Evolutionary conservation across 2,113 vertebrate species (phyloP), one percentile per base, ranked within the genome.

Genomic region (Sinocyclocheilus rhinocerous): DNA sequence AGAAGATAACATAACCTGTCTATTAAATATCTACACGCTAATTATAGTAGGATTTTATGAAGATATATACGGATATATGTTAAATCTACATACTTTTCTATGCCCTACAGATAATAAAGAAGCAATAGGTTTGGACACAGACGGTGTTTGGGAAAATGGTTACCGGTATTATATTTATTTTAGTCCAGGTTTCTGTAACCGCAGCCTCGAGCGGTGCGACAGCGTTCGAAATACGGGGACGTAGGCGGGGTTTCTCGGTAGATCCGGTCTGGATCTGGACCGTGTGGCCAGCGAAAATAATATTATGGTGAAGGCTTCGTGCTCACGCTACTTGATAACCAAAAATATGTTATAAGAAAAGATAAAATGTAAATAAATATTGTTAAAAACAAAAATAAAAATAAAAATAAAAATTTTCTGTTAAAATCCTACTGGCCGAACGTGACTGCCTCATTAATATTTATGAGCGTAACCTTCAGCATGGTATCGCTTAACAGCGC

Each of bases 231-330:
- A 39, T 0, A 57, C 50, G n/a, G 79, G n/a, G n/a, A n/a, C n/a
- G n/a, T n/a, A n/a, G n/a, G n/a, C n/a, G n/a, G n/a, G n/a, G n/a
- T n/a, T 45, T 69, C 12, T 48, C 79, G 79, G n/a, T 81, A 67
- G 33, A 69, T 52, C 63, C 79, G 79, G 79, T 26, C 79, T 65
- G 79, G 80, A 82, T 33, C 13, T 10, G 39, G 42, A 45, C 59
- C 18, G 24, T 24, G n/a, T 20, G 61, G 4, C 3, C 36, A 42
- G 33, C 2, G 33, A 45, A 80, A 61, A 61, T 24, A 61, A 24
- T 65, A 81, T n/a, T 45, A 81, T 9, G 55, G 36, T 36, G 36
- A 65, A 63, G 57, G 57, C 18, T 6, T n/a, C 15, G 55, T 42
- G 10, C 4, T 52, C 13, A 9, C n/a, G 24, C 7, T 76, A 12